A percentile compares a stretch with the other conserved stretches of the same genome.
Conservation (phyloP, 2,113 vertebrate genomes). For the Pachypanchax playfairii region DNA sequence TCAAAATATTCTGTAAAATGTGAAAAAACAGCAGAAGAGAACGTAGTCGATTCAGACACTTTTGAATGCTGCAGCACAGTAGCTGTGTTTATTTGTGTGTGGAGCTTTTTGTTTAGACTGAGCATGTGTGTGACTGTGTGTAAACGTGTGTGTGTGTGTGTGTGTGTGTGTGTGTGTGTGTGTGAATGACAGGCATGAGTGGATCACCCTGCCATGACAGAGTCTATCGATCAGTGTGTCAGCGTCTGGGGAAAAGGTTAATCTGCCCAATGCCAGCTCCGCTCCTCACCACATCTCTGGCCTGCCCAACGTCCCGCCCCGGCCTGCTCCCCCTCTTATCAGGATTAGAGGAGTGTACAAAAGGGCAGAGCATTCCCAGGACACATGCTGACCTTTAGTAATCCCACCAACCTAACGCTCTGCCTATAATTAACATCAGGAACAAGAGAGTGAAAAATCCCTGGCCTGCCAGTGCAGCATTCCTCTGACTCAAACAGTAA, state of each 20-base stretch:
- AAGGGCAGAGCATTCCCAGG: conserved; percentile 84
- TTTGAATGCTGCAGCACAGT: neutral
- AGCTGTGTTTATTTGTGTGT: conserved; percentile 9
- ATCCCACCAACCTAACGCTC: conserved; percentile 79
- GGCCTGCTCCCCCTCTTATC: conserved; percentile 79
- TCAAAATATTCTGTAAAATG: too few species aligned
- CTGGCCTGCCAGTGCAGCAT: conserved; percentile 33
- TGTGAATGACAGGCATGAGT: conserved; percentile 74
- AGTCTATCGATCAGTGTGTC: conserved; percentile 82
- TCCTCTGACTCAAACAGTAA: conserved; percentile 53
- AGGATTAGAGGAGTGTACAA: conserved; percentile 80
- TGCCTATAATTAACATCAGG: conserved; percentile 82
- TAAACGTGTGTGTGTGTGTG: conserved; percentile 32
- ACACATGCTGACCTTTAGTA: conserved; percentile 83
- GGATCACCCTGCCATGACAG: conserved; percentile 78
- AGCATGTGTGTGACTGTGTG: conserved; percentile 28
- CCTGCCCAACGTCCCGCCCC: conserved; percentile 64
- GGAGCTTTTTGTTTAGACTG: conserved; percentile 29
- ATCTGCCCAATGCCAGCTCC: conserved; percentile 73
- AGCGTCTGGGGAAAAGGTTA: conserved; percentile 81
- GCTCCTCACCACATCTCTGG: conserved; percentile 61
- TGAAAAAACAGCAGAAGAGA: too few species aligned
- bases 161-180: conserved; percentile 41
- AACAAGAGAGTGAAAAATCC: conserved; percentile 69
- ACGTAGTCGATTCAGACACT: too few species aligned